These are phyloP conservation scores for Phainopepla nitens DNA, from an alignment of 2,113 vertebrate species.

Conservation along the genomic window DNA sequence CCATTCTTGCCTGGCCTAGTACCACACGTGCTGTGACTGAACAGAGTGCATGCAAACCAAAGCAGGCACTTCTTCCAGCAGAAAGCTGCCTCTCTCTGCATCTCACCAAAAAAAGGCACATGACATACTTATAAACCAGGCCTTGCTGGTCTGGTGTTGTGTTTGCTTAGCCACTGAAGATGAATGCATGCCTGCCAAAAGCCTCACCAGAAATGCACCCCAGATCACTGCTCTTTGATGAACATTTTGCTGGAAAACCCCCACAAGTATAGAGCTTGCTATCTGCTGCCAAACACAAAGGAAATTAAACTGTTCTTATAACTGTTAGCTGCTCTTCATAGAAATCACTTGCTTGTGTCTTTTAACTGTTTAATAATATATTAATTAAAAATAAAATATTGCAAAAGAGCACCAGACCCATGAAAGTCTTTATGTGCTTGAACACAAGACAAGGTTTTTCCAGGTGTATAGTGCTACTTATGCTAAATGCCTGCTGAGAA, in stretches of 20 bases:
- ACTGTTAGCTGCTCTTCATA: neutral
- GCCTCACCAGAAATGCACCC: neutral
- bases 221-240: neutral
- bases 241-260: neutral
- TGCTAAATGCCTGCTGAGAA: neutral
- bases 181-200: neutral
- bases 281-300: conserved; percentile 1
- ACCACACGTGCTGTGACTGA: neutral
- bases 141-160: neutral
- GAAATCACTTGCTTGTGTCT: neutral
- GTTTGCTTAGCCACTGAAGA: neutral
- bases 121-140: neutral
- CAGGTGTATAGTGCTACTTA: neutral
- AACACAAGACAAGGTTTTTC: neutral
- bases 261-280: neutral
- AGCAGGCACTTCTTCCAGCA: neutral
- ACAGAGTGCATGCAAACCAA: neutral
- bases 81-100: neutral
- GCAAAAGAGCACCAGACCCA: neutral
- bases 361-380: neutral
- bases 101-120: accelerated
- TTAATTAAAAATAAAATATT: conserved; percentile 36
- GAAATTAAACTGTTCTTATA: neutral
- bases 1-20: neutral
- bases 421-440: neutral